Base-by-base conservation (phyloP, 2,113 vertebrate species). In the Ranitomeya variabilis region DNA sequence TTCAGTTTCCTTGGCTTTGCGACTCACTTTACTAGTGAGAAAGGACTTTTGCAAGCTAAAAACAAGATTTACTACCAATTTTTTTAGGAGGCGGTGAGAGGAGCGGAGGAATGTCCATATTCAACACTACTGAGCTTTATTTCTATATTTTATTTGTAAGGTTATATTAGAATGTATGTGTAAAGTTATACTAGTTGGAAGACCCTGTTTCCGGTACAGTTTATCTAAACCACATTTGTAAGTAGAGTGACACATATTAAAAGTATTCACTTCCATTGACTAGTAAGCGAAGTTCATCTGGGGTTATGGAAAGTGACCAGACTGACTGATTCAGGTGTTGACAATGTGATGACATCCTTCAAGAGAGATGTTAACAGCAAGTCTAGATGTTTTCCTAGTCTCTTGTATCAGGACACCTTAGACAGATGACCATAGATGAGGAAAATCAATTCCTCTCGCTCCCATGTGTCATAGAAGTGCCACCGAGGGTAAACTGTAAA, bases 301-400 rank as follows among this genome's bases (percentile, higher is more conserved):
- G 80, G 87, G 87, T 88, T 88, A 88, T 77, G 57, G 83, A 83
- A 83, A 66, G 69, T 88, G 87, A 88, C 80, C 80, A 83, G 31
- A 71, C 66, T 59, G 54, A 31, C 51, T 62, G 55, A 69, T 83
- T 74, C 37, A 88, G 80, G 80, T 88, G 87, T 69, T 83, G 87
- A 88, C 87, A 88, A 77, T 83, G 80, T 83, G 80, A 88, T 88
- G 87, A 88, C 87, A 88, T 83, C 80, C 77, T 88, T 73, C 31
- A 55, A 52, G 80, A 73, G 69, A 83, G 66, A 88, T 83, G 87
- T 88, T 71, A 82, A 69, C 73, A 88, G 45, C 55, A n/a, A 76
- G 73, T 76, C 78, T 57, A 26, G 79, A 57, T 74, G 55, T 64
- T 59, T 77, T 80, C 71, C 45, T 77, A 69, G 66, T 51, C 15